Base-by-base conservation (phyloP, 1,140 invertebrate species). In the Lethrus apterus region DNA sequence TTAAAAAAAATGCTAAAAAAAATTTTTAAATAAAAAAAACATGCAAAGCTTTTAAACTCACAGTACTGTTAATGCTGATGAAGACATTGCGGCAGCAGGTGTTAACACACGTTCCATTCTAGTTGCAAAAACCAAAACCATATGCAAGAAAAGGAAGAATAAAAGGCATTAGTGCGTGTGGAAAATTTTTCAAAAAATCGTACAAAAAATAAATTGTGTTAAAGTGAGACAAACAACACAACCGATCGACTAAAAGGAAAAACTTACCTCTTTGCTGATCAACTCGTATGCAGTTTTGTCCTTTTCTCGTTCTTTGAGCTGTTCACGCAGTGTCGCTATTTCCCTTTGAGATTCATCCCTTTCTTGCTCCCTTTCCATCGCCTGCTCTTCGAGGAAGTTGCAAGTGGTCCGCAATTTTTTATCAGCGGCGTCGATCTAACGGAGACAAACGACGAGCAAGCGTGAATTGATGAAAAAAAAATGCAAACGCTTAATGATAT, bases 341-440 rank as follows among this genome's bases (percentile, higher is more conserved):
- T 80, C 71, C 50, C 70, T 74, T 35, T 77, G 73, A 48, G 79
- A 83, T 54, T 89, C 86, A 64, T 89, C 86, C 15, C 85, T 72
- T 66, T 89, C 86, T 41, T 70, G 69, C 68, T 89, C 86, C 20
- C 86, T 72, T 62, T 89, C 86, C 23, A 65, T 67, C 15, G 85
- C 82, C 65, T 88, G 86, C 59, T 88, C 84, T 57, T 89, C 86
- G 46, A 88, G 70, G 68, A 89, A 89, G 60, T 77, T 74, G 1
- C 80, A 70, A 1, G 80, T 86, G 10, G 77, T 74, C 54, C 76
- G 75, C 29, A 87, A 70, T 68, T 87, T 82, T 47, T 86, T 85
- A 68, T 88, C 84, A 18, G 86, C 83, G 29, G 81, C 82, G 50
- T 83, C 81, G 57, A 88, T 76, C 85, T 89, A 59, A 29, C 41